Base-by-base conservation (phyloP, 2,888 invertebrate species). In the Drosophila glabriapex region DNA sequence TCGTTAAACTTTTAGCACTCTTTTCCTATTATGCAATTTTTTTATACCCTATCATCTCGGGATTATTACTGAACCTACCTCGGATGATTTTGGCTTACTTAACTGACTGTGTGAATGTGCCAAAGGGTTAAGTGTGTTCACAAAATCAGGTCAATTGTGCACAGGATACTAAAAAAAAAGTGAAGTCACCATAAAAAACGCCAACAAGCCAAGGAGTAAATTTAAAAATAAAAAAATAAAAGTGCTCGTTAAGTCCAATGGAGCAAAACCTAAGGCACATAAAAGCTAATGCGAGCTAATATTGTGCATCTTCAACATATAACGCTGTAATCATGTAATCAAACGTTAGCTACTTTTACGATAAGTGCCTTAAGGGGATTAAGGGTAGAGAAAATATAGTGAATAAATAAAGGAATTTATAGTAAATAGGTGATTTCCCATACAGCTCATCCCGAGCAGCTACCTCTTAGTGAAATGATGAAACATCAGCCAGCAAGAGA, bases 91-190 rank as follows among this genome's bases (percentile, higher is more conserved):
- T 25, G 49, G 49, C 31, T 53, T 50, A 50, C 29, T 61, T 41
- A 68, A 76, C 69, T 33, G n/a, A 46, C 60, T 64, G 46, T 63
- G 56, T n/a, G 65, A 39, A 61, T 68, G 71, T 65, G 72, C 76
- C 87, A 86, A 88, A 85, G 87, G 91, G 89, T 91, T 91, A 88
- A 80, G 73, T 77, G 91, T 75, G 78, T 90, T 68, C 66, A 68
- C 54, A 76, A 76, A 88, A 91, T 90, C 87, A 90, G 88, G 88
- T 88, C 88, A 88, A 91, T 91, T 90, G 88, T 78, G 76, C 60
- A 82, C 82, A 78, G 76, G 73, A 76, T 72, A 69, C 61, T 75
- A 78, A 76, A 80, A 82, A 65, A 59, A 49, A 83, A 71, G 63
- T 58, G 64, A 75, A 81, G 69, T 67, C 55, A 68, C 43, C 86